phyloP scores from a whole-genome alignment of 2,888 invertebrate genomes.

The Axea sp. region DNA sequence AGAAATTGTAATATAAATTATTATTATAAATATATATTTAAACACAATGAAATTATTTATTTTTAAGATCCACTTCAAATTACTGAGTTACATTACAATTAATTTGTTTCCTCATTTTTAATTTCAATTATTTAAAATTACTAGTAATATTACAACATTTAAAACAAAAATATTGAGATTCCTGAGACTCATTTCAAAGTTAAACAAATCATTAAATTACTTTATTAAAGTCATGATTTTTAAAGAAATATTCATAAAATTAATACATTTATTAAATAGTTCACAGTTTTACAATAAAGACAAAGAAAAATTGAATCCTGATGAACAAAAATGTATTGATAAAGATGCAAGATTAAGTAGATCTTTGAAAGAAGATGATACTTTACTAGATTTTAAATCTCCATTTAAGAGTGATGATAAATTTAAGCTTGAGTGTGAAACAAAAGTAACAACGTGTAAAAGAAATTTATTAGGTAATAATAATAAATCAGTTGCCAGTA shows the following conservation, averaged over 20 bases:
- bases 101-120: too few relatives aligned
- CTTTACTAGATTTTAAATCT: constrained; percentile 73
- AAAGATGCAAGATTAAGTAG: not conserved
- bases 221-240: too few relatives aligned
- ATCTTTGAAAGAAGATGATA: constrained; percentile 66
- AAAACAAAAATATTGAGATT: too few relatives aligned
- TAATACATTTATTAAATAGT: constrained; percentile 12
- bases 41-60: too few relatives aligned
- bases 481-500: constrained; percentile 7
- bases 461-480: constrained; percentile 49
- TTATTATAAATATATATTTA: too few relatives aligned
- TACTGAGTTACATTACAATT: too few relatives aligned
- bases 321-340: not conserved
- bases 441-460: constrained; percentile 36
- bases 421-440: constrained; percentile 54
- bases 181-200: too few relatives aligned
- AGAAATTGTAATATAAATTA: constrained; percentile 1
- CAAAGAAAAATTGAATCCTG: not conserved
- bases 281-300: constrained; percentile 40
- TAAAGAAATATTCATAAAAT: too few relatives aligned
- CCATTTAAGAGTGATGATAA: constrained; percentile 63
- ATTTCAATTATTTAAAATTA: too few relatives aligned
- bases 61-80: too few relatives aligned
- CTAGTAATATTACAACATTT: too few relatives aligned
- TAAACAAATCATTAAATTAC: too few relatives aligned